A percentile compares a stretch with the other conserved stretches of the same genome.
phyloP scores from a whole-genome alignment of 2,113 vertebrate genomes.

The Podilymbus podiceps region DNA sequence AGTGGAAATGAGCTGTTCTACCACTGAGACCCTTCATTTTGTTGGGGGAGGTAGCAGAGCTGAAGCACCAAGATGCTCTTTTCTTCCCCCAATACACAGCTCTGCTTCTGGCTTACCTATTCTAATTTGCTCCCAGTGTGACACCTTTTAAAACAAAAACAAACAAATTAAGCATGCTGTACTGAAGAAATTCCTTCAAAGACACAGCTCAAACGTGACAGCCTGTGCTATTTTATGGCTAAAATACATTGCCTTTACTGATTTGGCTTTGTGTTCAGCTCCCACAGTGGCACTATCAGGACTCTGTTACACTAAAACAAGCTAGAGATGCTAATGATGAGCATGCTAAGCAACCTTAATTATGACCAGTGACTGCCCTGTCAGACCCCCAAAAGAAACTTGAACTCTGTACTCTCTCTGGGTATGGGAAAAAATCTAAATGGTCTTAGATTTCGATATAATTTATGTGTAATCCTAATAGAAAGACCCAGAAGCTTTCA shows the following conservation, averaged over 20 bases:
- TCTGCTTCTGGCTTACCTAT: neutral
- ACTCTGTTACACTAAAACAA: neutral
- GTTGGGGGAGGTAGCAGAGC: neutral
- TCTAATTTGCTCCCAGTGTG: neutral
- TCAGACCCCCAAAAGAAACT: neutral
- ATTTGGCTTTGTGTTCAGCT: neutral
- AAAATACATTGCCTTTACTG: neutral
- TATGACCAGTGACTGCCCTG: neutral
- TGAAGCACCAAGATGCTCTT: neutral
- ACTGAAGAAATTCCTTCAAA: neutral
- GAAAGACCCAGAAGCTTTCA: neutral
- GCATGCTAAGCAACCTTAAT: neutral
- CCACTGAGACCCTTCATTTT: neutral
- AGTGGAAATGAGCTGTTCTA: neutral
- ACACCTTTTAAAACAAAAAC: neutral
- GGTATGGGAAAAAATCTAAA: neutral
- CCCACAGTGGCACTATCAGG: neutral
- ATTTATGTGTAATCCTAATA: slow-evolving; percentile 18
- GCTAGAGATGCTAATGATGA: neutral
- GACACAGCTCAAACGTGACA: neutral
- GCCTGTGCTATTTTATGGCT: neutral
- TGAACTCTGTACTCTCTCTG: neutral
- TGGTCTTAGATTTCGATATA: neutral
- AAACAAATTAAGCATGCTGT: neutral
- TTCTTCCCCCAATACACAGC: neutral